These are phyloP conservation scores for Eudemis profundana DNA, from an alignment of 2,888 invertebrate species.

Conservation along the genomic window DNA sequence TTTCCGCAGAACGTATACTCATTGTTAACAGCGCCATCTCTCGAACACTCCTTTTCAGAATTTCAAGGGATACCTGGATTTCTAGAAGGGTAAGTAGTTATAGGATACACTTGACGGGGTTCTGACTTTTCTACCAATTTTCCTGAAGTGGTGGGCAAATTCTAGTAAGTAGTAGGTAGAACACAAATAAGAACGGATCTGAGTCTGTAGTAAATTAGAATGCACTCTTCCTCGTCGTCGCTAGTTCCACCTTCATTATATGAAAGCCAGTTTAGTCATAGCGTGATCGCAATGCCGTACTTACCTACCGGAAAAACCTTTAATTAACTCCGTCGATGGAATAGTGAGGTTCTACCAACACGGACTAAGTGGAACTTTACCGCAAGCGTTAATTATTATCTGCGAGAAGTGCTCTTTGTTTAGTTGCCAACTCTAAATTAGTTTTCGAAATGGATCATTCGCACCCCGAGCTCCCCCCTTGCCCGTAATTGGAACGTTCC, in stretches of 20 bases:
- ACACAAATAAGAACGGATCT: too few species aligned
- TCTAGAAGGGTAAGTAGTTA: too few species aligned
- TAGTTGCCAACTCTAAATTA: constrained; percentile 86
- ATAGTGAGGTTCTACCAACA: constrained; percentile 76
- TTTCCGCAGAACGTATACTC: too few species aligned
- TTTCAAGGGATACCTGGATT: too few species aligned
- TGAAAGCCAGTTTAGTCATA: constrained; percentile 10
- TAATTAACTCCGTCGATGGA: constrained; percentile 76
- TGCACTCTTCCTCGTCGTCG: too few species aligned
- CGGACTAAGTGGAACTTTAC: constrained; percentile 83
- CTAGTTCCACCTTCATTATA: neutral
- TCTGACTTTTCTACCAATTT: too few species aligned
- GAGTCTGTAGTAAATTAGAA: too few species aligned
- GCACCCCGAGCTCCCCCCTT: constrained; percentile 70
- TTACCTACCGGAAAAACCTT: constrained; percentile 64
- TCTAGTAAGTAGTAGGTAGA: too few species aligned
- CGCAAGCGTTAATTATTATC: constrained; percentile 86
- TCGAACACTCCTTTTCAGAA: too few species aligned
- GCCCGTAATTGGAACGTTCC: constrained; percentile 83
- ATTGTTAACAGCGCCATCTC: too few species aligned
- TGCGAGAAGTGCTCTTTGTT: constrained; percentile 85
- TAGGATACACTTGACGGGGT: too few species aligned
- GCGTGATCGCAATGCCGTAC: constrained; percentile 50
- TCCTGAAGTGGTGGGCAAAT: too few species aligned
- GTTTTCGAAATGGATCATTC: constrained; percentile 86